phyloP scores from a whole-genome alignment of 92 coral and sea anemone species.

The Metridium senile region DNA sequence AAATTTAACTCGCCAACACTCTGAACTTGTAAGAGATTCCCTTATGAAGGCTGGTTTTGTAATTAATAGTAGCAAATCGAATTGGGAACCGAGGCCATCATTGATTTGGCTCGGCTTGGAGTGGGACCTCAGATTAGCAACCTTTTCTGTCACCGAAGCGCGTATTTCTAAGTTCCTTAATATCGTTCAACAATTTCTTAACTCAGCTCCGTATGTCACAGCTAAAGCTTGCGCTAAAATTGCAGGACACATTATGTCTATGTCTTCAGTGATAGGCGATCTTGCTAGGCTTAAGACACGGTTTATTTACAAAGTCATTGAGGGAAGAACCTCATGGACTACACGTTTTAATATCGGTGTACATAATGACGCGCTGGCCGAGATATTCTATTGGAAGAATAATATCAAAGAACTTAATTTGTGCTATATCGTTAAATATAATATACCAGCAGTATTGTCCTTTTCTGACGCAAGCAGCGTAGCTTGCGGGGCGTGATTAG shows the following conservation, averaged over 20 bases:
- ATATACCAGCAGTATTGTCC: conserved; percentile 10
- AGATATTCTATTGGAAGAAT: conserved; percentile 44
- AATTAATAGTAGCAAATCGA: conserved; percentile 36
- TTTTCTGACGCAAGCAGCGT: conserved; percentile 42
- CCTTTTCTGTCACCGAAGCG: neutral
- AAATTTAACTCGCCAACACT: too few species aligned
- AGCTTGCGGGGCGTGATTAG: conserved; percentile 48
- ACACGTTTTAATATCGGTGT: conserved; percentile 17
- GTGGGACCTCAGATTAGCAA: conserved; percentile 24
- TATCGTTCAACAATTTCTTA: neutral
- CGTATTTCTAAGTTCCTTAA: neutral
- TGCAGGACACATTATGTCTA: conserved; percentile 48
- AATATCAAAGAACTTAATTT: conserved; percentile 20
- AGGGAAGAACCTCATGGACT: conserved; percentile 7
- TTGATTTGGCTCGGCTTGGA: conserved; percentile 45
- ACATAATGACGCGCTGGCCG: conserved; percentile 15
- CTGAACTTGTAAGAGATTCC: conserved; percentile 25
- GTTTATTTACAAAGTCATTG: conserved; percentile 32
- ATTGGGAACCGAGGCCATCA: conserved; percentile 41
- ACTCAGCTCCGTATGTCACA: conserved; percentile 40
- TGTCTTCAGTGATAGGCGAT: conserved; percentile 40
- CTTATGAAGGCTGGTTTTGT: conserved; percentile 38
- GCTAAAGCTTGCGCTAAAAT: conserved; percentile 44
- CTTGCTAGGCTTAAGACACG: conserved; percentile 32
- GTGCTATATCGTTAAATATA: conserved; percentile 1